Base-by-base conservation (phyloP, 2,888 invertebrate genomes). In the Lamellibrachia satsuma region DNA sequence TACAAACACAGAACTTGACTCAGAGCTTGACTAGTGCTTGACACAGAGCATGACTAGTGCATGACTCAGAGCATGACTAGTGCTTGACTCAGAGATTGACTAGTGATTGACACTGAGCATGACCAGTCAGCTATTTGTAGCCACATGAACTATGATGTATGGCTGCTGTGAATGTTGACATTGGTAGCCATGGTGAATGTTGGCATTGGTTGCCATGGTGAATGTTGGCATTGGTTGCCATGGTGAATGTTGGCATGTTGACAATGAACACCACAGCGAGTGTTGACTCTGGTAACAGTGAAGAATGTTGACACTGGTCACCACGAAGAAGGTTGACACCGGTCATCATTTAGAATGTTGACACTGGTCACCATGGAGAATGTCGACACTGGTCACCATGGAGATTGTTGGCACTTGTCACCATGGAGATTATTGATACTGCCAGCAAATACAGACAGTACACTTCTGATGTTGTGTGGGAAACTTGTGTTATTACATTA, bases 1-100 rank as follows among this genome's bases (percentile, higher is more conserved):
- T 51, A 93, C 94, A 52, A 94, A 94, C 92, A 92, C 93, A 6
- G 94, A 94, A 57, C 39, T 92, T 39, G 94, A 94, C 92, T 94
- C 94, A 1, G 93, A 94, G 91, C 55, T 52, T 22, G 75, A 75
- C 75, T 75, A 75, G 75, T 22, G 75, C 39, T 39, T 39, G 39
- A 39, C 39, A 39, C 39, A 39, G 39, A 39, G 39, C 39, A 39
- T 39, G 39, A 39, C 39, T 39, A 39, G 39, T 39, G 39, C 39
- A 1, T 39, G 0, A 39, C 39, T 39, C 39, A 39, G 39, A 39
- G 39, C 39, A 39, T 39, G 39, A 39, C 39, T 39, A 6, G 94
- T 93, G 52, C n/a, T 92, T 39, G 94, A 94, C 92, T 94, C 94
- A 15, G 93, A 94, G 91, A 27, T 52, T 22, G 75, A 75, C 75